Evolutionary conservation across 1,140 invertebrate species (phyloP).

Genomic region (Colletes latitarsis): DNA sequence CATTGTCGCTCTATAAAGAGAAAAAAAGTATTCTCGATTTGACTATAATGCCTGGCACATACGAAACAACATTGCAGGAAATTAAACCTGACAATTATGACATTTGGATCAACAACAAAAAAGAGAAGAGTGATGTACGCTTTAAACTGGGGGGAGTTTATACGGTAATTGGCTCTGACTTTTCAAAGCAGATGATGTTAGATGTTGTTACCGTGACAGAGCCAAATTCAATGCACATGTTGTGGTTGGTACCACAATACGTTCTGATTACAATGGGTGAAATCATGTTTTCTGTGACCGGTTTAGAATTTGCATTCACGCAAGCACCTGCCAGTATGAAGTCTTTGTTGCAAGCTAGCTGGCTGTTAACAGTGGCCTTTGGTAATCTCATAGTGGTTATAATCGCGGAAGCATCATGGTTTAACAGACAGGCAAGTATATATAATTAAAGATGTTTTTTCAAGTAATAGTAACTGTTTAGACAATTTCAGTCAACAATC

Average conservation of each 20-base stretch:
- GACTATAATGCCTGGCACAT: background rate
- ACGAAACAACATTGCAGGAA: constrained; percentile 51
- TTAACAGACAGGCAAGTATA: constrained; percentile 84
- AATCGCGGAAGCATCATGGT: constrained; percentile 87
- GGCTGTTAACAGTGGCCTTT: constrained; percentile 93
- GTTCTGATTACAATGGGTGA: constrained; percentile 91
- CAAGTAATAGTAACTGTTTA: background rate
- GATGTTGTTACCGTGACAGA: constrained; percentile 81
- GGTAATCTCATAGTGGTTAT: constrained; percentile 96
- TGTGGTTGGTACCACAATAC: constrained; percentile 94
- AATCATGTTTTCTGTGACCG: constrained; percentile 95
- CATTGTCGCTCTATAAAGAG: background rate
- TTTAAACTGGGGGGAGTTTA: constrained; percentile 84
- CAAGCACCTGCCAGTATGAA: constrained; percentile 96
- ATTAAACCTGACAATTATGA: constrained; percentile 77
- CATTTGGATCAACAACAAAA: constrained; percentile 69
- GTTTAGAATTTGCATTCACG: constrained; percentile 95
- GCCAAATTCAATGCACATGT: constrained; percentile 88
- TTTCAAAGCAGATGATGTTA: constrained; percentile 45
- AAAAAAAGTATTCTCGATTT: accelerated
- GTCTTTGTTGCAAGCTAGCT: constrained; percentile 93
- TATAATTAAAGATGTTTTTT: background rate
- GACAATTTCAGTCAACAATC: background rate
- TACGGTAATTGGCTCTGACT: constrained; percentile 79
- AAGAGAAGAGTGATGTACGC: constrained; percentile 66